Evolutionary conservation across 2,797 vertebrate species (phyloP), one percentile per base, ranked within the genome.

Genomic region (Gephyroberyx darwinii): DNA sequence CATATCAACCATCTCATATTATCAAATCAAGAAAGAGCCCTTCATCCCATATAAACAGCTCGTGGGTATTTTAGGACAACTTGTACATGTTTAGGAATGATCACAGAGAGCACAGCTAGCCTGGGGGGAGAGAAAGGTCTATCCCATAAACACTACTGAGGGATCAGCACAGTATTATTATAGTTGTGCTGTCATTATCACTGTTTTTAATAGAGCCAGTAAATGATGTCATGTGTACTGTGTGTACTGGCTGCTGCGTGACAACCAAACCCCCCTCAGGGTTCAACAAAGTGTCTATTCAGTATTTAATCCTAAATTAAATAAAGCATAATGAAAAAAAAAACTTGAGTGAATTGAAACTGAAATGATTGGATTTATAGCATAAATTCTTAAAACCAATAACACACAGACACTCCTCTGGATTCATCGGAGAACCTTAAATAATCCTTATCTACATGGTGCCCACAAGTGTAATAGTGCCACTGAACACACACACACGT

Each of bases 251-350:
- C 59, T 43, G 68, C 56, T 30, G n/a, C 22, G 47, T 65, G 65
- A 71, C 19, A 47, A 50, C 74, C 65, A 37, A 86, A 67, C 65
- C 74, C 14, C 72, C 80, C 37, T 51, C 43, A 69, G 69, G 77
- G 78, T 81, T 79, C 75, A 74, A 74, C 68, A 77, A 56, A 77
- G 26, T 26, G 4, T 52, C 51, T 66, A 62, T 65, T 68, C 16
- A 37, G 30, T 16, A n/a, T n/a, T n/a, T n/a, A n/a, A n/a, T n/a
- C n/a, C 16, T 30, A 43, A 41, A 52, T 41, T 35, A 56, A 75
- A 56, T 67, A 77, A 78, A 80, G 69, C 73, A 65, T 70, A 73
- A 81, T 73, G 63, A 75, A 22, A 22, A 78, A 22, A 5, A 43
- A 47, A 71, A 55, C 55, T 81, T 74, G 65, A 84, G 73, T 68